A percentile compares a stretch with the other conserved stretches of the same genome.
Evolutionary conservation across 2,113 vertebrate species (phyloP).

Genomic region (Clupea harengus): DNA sequence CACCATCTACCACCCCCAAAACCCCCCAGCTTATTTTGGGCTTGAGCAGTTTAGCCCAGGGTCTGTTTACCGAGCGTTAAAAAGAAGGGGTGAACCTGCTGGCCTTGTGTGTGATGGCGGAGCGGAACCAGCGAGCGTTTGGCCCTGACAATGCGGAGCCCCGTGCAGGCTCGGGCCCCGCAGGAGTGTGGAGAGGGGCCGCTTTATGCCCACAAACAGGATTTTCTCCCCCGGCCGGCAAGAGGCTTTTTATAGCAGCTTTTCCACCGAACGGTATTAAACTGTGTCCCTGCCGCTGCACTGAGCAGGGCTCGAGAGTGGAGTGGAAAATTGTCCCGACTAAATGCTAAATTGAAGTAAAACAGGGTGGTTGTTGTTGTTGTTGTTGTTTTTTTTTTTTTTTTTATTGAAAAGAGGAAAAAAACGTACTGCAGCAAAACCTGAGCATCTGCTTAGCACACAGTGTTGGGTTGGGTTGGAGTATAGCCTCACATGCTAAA

Average conservation of each 20-base stretch:
- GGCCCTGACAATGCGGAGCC: not conserved
- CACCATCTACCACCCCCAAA: not conserved
- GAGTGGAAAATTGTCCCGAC: conserved; percentile 9
- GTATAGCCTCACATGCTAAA: not conserved
- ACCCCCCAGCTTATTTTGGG: not conserved
- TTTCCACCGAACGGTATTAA: conserved; percentile 17
- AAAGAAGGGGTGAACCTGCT: not conserved
- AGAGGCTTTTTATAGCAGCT: conserved; percentile 28
- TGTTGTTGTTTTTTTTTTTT: not conserved
- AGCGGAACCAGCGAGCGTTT: not conserved
- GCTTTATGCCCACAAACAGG: conserved; percentile 41
- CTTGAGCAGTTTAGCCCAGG: not conserved
- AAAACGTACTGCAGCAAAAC: too few species aligned
- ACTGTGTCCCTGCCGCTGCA: not conserved
- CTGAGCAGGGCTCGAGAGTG: conserved; percentile 9
- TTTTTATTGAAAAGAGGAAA: not conserved
- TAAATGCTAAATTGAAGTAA: conserved; percentile 33
- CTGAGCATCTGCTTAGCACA: too few species aligned
- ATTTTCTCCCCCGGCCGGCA: conserved; percentile 35
- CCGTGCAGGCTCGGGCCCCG: not conserved
- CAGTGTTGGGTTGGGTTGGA: not conserved
- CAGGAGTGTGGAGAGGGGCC: conserved; percentile 27
- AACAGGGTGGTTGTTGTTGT: not conserved
- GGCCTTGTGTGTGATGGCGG: not conserved
- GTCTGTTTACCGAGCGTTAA: not conserved